These are phyloP conservation scores for Hirtodrosophila trivittata DNA, from an alignment of 2,888 invertebrate species.

Conservation along the genomic window DNA sequence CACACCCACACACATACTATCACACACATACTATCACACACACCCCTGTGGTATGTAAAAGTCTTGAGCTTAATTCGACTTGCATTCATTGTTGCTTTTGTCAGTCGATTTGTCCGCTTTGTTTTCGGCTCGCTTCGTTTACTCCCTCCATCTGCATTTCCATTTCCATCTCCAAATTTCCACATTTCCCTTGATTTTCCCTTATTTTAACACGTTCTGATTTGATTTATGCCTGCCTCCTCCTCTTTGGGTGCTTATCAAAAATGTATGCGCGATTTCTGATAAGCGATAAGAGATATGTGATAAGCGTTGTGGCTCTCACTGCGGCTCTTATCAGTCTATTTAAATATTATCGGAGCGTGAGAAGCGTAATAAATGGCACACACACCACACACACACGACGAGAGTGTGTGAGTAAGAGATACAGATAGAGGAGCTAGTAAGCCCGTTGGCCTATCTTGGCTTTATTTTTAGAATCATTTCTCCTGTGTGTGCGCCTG, in stretches of 20 bases:
- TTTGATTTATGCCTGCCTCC: constrained; percentile 39
- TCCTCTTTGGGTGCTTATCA: constrained; percentile 39
- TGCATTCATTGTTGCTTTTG: no score
- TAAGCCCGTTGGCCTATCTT: constrained; percentile 15
- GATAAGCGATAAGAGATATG: neutral
- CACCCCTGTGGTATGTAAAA: no score
- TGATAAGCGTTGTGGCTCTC: no score
- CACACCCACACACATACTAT: no score
- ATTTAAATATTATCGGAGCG: constrained; percentile 59
- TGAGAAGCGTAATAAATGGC: constrained; percentile 27
- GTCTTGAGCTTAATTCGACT: no score
- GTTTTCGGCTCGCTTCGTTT: no score
- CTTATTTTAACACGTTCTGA: constrained; percentile 1
- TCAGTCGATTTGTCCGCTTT: no score
- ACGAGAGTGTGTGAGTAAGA: no score
- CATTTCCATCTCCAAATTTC: no score
- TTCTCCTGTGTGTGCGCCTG: constrained; percentile 5
- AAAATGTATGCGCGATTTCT: constrained; percentile 46
- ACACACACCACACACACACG: constrained; percentile 20
- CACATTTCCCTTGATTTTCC: neutral
- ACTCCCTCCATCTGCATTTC: no score
- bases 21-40: no score
- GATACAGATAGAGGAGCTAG: no score
- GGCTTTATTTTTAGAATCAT: constrained; percentile 44
- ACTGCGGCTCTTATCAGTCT: constrained; percentile 50